These are phyloP conservation scores for Diorhabda sublineata DNA, from an alignment of 1,140 invertebrate species.

Conservation along the genomic window DNA sequence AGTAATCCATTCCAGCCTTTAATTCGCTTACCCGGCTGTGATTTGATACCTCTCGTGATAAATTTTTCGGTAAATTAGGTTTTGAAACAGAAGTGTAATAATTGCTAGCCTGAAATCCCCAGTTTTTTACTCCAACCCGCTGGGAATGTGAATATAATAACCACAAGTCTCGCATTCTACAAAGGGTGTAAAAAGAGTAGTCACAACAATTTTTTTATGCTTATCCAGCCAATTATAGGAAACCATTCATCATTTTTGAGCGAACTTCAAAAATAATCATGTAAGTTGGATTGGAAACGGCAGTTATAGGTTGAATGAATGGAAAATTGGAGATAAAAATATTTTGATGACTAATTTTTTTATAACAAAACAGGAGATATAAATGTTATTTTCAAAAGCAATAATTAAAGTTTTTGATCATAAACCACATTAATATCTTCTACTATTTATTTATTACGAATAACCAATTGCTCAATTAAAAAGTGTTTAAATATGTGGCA, in stretches of 20 bases:
- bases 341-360: no score
- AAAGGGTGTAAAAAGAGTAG: not conserved
- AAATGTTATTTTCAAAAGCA: no score
- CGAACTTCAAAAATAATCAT: no score
- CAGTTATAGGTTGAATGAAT: no score
- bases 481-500: no score
- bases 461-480: no score
- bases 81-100: conserved; percentile 2
- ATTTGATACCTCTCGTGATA: conserved; percentile 2
- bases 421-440: no score
- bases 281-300: no score
- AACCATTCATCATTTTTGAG: not conserved
- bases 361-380: no score
- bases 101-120: not conserved
- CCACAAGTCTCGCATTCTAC: not conserved
- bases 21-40: not conserved
- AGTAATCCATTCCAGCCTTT: not conserved
- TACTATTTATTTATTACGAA: no score
- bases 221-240: not conserved
- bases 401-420: no score
- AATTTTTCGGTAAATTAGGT: conserved; percentile 1
- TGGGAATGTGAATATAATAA: conserved; percentile 1
- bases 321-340: no score
- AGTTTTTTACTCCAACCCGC: not conserved
- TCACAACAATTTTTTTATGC: not conserved